Percentiles rank a stretch among this genome's conserved stretches.
These are phyloP conservation scores for Cassiopea xamachana DNA, from an alignment of 30 jellyfish, hydroid and myxozoan species.

Conservation along the genomic window DNA sequence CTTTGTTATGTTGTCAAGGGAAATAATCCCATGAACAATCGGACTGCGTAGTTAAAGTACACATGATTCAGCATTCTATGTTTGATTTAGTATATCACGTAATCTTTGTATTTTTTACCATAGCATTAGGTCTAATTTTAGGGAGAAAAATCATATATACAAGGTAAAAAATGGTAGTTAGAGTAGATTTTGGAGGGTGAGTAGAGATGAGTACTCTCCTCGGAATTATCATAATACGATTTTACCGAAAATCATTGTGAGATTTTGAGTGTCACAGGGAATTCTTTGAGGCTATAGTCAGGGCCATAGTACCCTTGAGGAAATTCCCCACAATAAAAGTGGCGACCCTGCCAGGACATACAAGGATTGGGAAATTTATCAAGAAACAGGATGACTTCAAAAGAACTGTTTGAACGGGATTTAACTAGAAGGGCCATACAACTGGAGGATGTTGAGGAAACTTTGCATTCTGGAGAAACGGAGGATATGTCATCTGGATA, in stretches of 20 bases:
- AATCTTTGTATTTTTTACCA: too few relatives aligned
- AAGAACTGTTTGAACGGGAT: constrained; percentile 17
- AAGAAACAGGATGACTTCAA: constrained; percentile 19
- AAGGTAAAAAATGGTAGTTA: too few relatives aligned
- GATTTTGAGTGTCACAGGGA: constrained; percentile 16
- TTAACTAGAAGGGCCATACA: background rate
- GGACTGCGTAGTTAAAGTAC: too few relatives aligned
- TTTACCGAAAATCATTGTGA: background rate
- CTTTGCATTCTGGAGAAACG: constrained; percentile 11
- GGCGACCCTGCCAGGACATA: constrained; percentile 45
- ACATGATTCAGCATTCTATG: too few relatives aligned
- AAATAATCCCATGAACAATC: too few relatives aligned
- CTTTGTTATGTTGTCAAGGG: too few relatives aligned
- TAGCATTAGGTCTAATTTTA: too few relatives aligned
- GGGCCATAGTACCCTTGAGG: background rate
- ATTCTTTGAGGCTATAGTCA: background rate
- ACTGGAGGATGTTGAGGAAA: constrained; percentile 5
- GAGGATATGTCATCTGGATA: constrained; percentile 22
- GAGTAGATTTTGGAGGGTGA: too few relatives aligned
- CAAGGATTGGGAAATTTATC: background rate
- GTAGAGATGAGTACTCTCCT: too few relatives aligned
- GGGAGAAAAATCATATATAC: too few relatives aligned
- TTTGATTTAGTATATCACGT: too few relatives aligned
- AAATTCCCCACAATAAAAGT: constrained; percentile 43
- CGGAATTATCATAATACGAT: too few relatives aligned